Evolutionary conservation across 2,888 invertebrate genomes (phyloP), one percentile per base, ranked within the genome.

Genomic region (Drosophila phalerata): DNA sequence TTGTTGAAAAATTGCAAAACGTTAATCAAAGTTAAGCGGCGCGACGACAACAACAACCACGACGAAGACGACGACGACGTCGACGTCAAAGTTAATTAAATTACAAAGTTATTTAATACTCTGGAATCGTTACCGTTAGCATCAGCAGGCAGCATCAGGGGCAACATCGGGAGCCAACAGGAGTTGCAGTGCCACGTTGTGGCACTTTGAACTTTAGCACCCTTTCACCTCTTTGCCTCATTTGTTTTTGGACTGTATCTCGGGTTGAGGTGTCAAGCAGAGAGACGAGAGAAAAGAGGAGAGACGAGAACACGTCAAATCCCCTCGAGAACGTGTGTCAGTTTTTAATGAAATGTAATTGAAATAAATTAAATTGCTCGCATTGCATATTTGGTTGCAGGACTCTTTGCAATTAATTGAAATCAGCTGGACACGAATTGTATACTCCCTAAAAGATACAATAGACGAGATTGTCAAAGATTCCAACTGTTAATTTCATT

Each of bases 41-140:
- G 62, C 63, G 53, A 65, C 65, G 68, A 10, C 43, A 32, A 25
- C 30, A 55, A 38, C 53, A 48, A 57, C 72, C 64, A 40, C 64
- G 60, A n/a, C 52, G 62, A 64, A 56, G 28, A 28, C 1, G 28
- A 28, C 28, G 69, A 38, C 70, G 76, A 76, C 86, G 84, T 79
- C 85, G 76, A 73, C 86, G 84, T 81, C 85, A 88, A 85, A 85
- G 89, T 88, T 85, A 85, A 85, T 85, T 85, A 85, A 85, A 85
- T 85, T 85, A 85, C 85, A 88, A 85, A 85, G 85, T 85, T 88
- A 85, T 85, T 85, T 88, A 85, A 85, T 85, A 88, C 85, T 77
- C 79, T 85, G 79, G 73, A 80, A 84, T 80, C 75, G 77, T 77
- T 71, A 64, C 81, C 74, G 83, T 81, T 79, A 65, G 68, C 58